Percentiles rank a stretch among this genome's conserved stretches.
Evolutionary conservation across 37 sponge, comb jelly and placozoan genomes (phyloP).

Genomic region (Cliona cf. orientalis): DNA sequence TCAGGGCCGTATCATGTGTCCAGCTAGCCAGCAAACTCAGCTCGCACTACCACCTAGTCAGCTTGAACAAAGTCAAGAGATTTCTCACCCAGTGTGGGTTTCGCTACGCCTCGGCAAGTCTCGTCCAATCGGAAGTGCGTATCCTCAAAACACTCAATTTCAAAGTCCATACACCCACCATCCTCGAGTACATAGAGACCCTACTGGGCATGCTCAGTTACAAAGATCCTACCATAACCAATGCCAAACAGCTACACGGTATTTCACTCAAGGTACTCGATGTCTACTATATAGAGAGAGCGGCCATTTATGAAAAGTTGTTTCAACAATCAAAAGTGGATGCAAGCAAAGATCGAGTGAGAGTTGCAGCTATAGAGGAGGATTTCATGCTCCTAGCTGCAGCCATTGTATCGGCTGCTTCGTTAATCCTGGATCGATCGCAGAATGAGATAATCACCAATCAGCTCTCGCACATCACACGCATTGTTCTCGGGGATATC

Average conservation of each 20-base stretch:
- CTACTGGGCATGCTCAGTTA: slow-evolving; percentile 69
- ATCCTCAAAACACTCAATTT: slow-evolving; percentile 78
- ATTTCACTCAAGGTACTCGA: slow-evolving; percentile 66
- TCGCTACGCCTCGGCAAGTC: slow-evolving; percentile 75
- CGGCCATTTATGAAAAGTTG: slow-evolving; percentile 10
- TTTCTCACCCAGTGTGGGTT: slow-evolving; percentile 68
- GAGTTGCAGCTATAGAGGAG: slow-evolving; percentile 25
- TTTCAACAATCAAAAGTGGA: neutral
- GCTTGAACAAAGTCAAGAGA: slow-evolving; percentile 23
- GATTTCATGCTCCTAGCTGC: slow-evolving; percentile 66
- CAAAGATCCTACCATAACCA: slow-evolving; percentile 25
- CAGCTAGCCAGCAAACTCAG: slow-evolving; percentile 89
- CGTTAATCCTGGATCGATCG: slow-evolving; percentile 62
- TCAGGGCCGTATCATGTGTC: slow-evolving; percentile 80
- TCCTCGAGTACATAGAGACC: slow-evolving; percentile 69
- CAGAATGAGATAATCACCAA: slow-evolving; percentile 46
- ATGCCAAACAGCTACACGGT: slow-evolving; percentile 74
- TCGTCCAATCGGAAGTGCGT: slow-evolving; percentile 90
- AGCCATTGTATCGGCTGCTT: slow-evolving; percentile 63
- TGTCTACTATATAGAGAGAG: slow-evolving; percentile 39
- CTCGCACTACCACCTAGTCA: slow-evolving; percentile 81
- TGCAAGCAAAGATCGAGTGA: neutral
- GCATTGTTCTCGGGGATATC: slow-evolving; percentile 60
- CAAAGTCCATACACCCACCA: slow-evolving; percentile 62
- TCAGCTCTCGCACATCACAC: slow-evolving; percentile 60